A percentile compares a stretch with the other conserved stretches of the same genome.
These are phyloP conservation scores for Drosophila birchii DNA, from an alignment of 2,888 invertebrate genomes.

Conservation along the genomic window DNA sequence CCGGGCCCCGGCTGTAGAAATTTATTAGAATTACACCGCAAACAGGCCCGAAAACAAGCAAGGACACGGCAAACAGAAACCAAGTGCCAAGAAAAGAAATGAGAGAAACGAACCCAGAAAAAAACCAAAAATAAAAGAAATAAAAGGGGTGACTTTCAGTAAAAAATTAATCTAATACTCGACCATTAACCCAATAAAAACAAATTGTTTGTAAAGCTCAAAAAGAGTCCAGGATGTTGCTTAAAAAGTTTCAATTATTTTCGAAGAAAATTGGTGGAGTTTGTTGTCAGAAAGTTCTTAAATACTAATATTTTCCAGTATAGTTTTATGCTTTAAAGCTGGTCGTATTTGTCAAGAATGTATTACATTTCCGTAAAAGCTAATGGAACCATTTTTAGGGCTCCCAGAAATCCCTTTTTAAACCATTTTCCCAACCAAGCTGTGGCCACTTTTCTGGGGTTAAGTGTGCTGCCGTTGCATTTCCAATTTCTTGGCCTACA, in stretches of 20 bases:
- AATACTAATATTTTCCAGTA: neutral
- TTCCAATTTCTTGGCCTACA: slow-evolving; percentile 5
- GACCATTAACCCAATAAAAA: slow-evolving; percentile 19
- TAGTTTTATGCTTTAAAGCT: neutral
- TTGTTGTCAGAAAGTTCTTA: neutral
- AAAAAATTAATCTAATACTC: slow-evolving; percentile 44
- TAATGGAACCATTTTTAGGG: neutral
- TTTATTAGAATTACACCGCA: slow-evolving; percentile 66
- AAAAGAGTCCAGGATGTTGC: neutral
- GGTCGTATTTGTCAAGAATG: neutral
- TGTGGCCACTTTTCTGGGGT: slow-evolving; percentile 9
- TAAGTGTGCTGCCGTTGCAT: slow-evolving; percentile 24
- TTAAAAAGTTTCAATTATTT: neutral
- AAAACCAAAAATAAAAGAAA: neutral
- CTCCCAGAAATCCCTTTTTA: neutral
- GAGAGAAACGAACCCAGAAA: slow-evolving; percentile 17
- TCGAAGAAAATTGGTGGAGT: too few species aligned
- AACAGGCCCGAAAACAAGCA: slow-evolving; percentile 50
- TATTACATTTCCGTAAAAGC: neutral
- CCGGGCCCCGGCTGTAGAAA: slow-evolving; percentile 57
- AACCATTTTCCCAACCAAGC: neutral
- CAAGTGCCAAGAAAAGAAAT: slow-evolving; percentile 16
- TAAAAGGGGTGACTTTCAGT: neutral
- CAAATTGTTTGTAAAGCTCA: neutral
- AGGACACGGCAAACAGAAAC: slow-evolving; percentile 52